Conservation (phyloP, 2,888 invertebrate species). For the Hedychridium roseum region DNA sequence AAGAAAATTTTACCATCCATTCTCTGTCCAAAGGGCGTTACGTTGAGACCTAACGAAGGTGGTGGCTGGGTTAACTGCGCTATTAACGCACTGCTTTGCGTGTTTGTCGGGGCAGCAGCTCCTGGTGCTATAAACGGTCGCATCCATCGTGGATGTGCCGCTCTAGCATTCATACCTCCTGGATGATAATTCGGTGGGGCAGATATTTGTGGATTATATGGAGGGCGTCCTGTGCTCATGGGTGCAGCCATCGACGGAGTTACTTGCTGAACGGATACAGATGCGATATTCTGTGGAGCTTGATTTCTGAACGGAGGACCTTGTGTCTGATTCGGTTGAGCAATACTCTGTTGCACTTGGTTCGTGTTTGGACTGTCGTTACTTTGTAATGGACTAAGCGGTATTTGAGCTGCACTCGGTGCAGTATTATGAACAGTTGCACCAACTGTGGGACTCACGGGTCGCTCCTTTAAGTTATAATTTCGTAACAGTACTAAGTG, state of each 20-base stretch:
- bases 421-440: constrained; percentile 64
- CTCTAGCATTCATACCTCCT: constrained; percentile 45
- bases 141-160: constrained; percentile 50
- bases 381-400: constrained; percentile 67
- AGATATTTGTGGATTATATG: constrained; percentile 59
- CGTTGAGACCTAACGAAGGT: constrained; percentile 64
- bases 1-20: constrained; percentile 58
- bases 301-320: constrained; percentile 62
- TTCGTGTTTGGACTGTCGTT: constrained; percentile 68
- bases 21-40: constrained; percentile 65
- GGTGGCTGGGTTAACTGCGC: constrained; percentile 70
- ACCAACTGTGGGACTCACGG: constrained; percentile 72
- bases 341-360: constrained; percentile 56
- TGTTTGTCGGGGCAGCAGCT: constrained; percentile 47
- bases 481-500: constrained; percentile 74
- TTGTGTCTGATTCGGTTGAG: constrained; percentile 53
- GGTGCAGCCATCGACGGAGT: constrained; percentile 47
- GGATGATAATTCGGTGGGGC: constrained; percentile 67
- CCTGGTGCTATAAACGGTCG: constrained; percentile 54
- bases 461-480: constrained; percentile 71
- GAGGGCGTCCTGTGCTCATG: constrained; percentile 54
- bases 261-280: constrained; percentile 56
- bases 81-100: constrained; percentile 68
- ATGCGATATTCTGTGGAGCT: constrained; percentile 50
- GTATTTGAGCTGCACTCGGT: constrained; percentile 57